These are phyloP conservation scores for Drosophila neotestacea DNA, from an alignment of 2,888 invertebrate genomes.

Conservation along the genomic window DNA sequence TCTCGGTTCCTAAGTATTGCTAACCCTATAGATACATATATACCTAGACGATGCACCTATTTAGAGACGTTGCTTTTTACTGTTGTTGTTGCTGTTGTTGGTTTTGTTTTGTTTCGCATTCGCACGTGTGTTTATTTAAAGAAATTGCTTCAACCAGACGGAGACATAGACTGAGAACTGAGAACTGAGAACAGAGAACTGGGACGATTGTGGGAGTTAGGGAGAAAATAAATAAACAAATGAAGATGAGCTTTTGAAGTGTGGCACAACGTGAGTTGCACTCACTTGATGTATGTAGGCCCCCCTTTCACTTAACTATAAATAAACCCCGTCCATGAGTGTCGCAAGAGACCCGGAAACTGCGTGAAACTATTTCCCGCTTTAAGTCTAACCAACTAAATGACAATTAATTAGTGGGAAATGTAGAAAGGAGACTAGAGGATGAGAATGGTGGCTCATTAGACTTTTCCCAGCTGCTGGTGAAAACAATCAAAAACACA, in stretches of 20 bases:
- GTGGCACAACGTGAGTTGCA: constrained; percentile 61
- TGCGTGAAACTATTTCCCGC: constrained; percentile 36
- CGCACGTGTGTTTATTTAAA: constrained; percentile 83
- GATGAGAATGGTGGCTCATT: constrained; percentile 50
- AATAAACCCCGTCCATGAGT: constrained; percentile 26
- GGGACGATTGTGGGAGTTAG: constrained; percentile 21
- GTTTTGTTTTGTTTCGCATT: constrained; percentile 52
- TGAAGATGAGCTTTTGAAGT: constrained; percentile 79
- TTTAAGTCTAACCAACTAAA: constrained; percentile 59
- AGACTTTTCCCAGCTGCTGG: constrained; percentile 50
- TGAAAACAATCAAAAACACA: constrained; percentile 66
- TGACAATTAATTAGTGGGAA: constrained; percentile 70
- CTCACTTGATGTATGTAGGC: constrained; percentile 41
- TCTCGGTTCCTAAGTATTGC: constrained; percentile 42
- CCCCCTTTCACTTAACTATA: background rate
- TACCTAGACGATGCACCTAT: constrained; percentile 60
- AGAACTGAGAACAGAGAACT: constrained; percentile 18
- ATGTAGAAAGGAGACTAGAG: no score
- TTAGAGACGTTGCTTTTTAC: constrained; percentile 56
- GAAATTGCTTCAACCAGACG: constrained; percentile 78
- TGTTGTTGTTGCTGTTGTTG: constrained; percentile 17
- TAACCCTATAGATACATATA: constrained; percentile 34
- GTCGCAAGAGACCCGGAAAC: constrained; percentile 58
- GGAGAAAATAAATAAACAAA: constrained; percentile 82
- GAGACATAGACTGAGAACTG: constrained; percentile 22